Evolutionary conservation across 2,797 vertebrate species (phyloP).

Genomic region (Tamandua tetradactyla): DNA sequence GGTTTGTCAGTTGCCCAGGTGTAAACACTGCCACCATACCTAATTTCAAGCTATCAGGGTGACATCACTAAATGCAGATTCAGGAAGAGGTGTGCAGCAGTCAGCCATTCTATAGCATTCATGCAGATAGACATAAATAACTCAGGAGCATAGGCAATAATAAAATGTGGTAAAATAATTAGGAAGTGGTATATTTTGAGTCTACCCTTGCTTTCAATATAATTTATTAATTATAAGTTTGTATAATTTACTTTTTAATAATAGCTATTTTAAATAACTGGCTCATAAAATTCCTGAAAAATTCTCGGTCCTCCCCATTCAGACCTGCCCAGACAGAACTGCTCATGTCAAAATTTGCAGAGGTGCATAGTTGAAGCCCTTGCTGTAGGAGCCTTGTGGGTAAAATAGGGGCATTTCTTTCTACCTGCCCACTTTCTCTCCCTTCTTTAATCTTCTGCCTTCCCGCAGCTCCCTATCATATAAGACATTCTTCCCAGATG

Average conservation of each 20-base stretch:
- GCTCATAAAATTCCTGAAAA: slow-evolving; percentile 9
- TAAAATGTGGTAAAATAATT: background rate
- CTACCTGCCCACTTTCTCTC: background rate
- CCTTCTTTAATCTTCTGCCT: background rate
- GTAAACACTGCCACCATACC: background rate
- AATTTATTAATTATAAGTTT: slow-evolving; percentile 8
- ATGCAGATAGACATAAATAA: background rate
- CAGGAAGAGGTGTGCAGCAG: background rate
- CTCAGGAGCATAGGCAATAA: background rate
- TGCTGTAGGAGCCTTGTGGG: background rate
- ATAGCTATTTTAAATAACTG: background rate
- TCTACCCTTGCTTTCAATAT: slow-evolving; percentile 13
- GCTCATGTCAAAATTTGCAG: background rate
- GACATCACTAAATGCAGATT: background rate
- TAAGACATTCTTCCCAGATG: background rate
- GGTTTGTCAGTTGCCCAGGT: background rate
- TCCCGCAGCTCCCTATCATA: background rate
- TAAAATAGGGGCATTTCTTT: background rate
- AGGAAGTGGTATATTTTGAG: background rate
- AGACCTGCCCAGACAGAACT: background rate
- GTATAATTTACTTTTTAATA: slow-evolving; percentile 27
- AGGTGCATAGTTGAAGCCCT: background rate
- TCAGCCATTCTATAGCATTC: rapidly evolving
- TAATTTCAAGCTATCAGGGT: background rate
- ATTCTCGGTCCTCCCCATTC: background rate